phyloP scores from a whole-genome alignment of 2,113 vertebrate genomes.

The Mobula birostris region DNA sequence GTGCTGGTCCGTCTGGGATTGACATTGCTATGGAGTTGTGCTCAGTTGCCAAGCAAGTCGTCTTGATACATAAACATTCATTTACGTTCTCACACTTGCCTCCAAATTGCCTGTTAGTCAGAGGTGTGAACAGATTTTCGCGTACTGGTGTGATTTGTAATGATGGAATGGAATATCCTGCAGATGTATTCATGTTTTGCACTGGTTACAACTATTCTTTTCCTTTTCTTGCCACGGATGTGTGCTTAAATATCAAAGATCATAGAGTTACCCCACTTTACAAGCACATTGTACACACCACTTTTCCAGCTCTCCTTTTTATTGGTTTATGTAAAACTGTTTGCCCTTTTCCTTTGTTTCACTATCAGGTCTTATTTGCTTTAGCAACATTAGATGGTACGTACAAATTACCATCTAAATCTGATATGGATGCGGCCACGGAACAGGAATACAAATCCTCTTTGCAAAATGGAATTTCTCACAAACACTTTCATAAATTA shows the following conservation, averaged over 20 bases:
- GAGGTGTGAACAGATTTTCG: slow-evolving; percentile 45
- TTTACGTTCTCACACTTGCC: slow-evolving; percentile 49
- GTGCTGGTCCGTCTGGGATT: slow-evolving; percentile 62
- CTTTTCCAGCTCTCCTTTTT: slow-evolving; percentile 61
- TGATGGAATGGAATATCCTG: slow-evolving; percentile 48
- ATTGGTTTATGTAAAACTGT: slow-evolving; percentile 62
- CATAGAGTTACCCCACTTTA: slow-evolving; percentile 58
- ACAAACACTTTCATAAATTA: slow-evolving; percentile 50
- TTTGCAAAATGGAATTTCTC: slow-evolving; percentile 42
- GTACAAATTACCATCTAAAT: slow-evolving; percentile 45
- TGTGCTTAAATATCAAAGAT: slow-evolving; percentile 52
- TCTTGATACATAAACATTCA: slow-evolving; percentile 54
- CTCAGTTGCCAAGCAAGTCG: slow-evolving; percentile 52
- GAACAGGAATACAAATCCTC: slow-evolving; percentile 42
- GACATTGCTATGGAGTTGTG: slow-evolving; percentile 65
- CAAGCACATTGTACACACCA: slow-evolving; percentile 56
- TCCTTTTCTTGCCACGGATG: slow-evolving; percentile 53
- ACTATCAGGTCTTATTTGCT: slow-evolving; percentile 61
- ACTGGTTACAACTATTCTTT: slow-evolving; percentile 67
- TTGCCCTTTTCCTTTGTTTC: slow-evolving; percentile 64
- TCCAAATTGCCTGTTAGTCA: slow-evolving; percentile 47
- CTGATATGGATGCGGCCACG: slow-evolving; percentile 49
- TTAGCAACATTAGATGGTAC: slow-evolving; percentile 51
- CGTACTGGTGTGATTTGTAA: slow-evolving; percentile 49
- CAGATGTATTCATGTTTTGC: slow-evolving; percentile 62